Conservation (phyloP, 2,797 vertebrate species). For the Avahi laniger region DNA sequence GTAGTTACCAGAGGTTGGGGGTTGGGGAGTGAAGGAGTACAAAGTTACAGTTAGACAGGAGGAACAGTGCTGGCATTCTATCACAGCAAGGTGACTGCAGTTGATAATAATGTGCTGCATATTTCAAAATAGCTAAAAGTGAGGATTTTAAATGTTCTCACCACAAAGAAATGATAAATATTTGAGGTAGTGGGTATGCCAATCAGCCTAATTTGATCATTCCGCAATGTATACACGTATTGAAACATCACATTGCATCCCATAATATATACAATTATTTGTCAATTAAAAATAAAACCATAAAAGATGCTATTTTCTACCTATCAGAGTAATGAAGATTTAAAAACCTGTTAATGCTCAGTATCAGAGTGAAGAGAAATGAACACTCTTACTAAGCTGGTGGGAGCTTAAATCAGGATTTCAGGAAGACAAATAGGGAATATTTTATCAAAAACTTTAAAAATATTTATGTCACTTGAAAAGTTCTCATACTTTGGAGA, state of each 20-base stretch:
- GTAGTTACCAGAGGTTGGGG: not conserved
- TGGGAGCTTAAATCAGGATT: constrained; percentile 10
- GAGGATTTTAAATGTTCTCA: not conserved
- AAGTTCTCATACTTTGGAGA: not conserved
- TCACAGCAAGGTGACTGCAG: not conserved
- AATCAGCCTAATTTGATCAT: not conserved
- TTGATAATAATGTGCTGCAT: not conserved
- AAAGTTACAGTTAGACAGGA: not conserved
- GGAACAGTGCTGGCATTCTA: not conserved
- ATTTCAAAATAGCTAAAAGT: not conserved
- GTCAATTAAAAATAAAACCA: not conserved
- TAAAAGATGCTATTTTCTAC: not conserved
- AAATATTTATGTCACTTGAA: not conserved
- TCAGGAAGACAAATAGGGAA: not conserved
- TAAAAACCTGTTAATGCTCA: not conserved
- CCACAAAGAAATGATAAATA: not conserved
- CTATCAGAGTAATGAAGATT: not conserved
- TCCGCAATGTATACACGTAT: not conserved
- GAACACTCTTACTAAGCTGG: not conserved
- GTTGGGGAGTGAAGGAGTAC: not conserved
- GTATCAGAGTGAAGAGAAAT: not conserved
- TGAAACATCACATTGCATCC: not conserved
- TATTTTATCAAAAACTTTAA: not conserved
- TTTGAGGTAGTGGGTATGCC: not conserved
- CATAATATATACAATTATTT: not conserved